Percentiles rank a stretch among this genome's conserved stretches.
Conservation (phyloP, 2,797 vertebrate genomes). For the Cichlasoma orientale region DNA sequence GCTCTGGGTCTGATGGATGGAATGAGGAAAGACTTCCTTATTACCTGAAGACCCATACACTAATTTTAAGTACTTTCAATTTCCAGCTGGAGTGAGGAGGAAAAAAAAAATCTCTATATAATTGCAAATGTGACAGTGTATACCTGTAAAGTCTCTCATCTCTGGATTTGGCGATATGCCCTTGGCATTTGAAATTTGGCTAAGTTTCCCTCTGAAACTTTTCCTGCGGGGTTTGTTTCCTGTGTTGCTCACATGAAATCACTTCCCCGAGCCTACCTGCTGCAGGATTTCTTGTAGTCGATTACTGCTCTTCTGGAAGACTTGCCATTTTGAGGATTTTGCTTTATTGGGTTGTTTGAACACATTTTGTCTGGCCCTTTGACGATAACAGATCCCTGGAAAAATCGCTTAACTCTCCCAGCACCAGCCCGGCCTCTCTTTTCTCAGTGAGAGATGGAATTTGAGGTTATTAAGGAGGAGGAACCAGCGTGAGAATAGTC, state of each 20-base stretch:
- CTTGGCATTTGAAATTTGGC: slow-evolving; percentile 44
- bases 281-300: slow-evolving; percentile 48
- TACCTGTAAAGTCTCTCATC: neutral
- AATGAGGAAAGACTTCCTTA: slow-evolving; percentile 4
- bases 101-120: neutral
- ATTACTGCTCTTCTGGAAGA: slow-evolving; percentile 48
- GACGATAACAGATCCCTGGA: slow-evolving; percentile 36
- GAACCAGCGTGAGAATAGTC: slow-evolving; percentile 33
- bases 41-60: neutral
- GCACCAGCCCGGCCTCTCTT: neutral
- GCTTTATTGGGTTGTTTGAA: slow-evolving; percentile 46
- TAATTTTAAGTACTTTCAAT: slow-evolving; percentile 13
- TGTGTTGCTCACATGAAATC: slow-evolving; percentile 45
- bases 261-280: slow-evolving; percentile 34
- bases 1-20: slow-evolving; percentile 32
- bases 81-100: neutral
- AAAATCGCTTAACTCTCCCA: slow-evolving; percentile 28
- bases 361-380: slow-evolving; percentile 36
- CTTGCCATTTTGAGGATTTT: slow-evolving; percentile 42
- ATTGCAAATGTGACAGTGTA: slow-evolving; percentile 1
- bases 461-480: slow-evolving; percentile 47
- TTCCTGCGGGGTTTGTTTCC: slow-evolving; percentile 43
- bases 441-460: slow-evolving; percentile 20
- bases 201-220: slow-evolving; percentile 36
- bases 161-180: slow-evolving; percentile 25